Evolutionary conservation across 2,888 invertebrate genomes (phyloP).

Genomic region (Agrotis ipsilon): DNA sequence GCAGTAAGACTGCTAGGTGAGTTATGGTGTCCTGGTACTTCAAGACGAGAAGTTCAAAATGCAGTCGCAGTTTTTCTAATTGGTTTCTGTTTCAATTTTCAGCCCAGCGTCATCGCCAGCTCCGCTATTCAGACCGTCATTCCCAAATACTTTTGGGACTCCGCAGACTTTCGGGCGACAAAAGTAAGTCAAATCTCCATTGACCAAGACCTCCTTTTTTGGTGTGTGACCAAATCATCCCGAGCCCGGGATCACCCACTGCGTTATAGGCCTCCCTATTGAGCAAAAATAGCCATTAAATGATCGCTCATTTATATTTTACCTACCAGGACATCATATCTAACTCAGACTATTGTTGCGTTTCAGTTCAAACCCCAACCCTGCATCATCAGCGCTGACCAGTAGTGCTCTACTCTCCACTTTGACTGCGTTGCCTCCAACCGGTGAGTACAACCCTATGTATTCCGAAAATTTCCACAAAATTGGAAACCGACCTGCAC

Average conservation of each 20-base stretch:
- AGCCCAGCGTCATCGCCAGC: slow-evolving; percentile 92
- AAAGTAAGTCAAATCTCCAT: slow-evolving; percentile 82
- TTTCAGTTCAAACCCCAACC: slow-evolving; percentile 82
- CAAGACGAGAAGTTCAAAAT: neutral
- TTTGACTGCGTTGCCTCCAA: slow-evolving; percentile 85
- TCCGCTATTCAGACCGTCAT: slow-evolving; percentile 94
- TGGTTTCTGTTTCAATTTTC: slow-evolving; percentile 66
- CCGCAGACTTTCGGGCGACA: slow-evolving; percentile 87
- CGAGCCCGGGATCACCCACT: too few relatives aligned
- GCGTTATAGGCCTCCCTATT: too few relatives aligned
- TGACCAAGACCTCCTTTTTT: too few relatives aligned
- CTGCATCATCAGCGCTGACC: slow-evolving; percentile 81
- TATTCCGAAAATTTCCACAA: neutral
- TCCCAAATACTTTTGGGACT: slow-evolving; percentile 94
- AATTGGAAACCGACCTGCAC: neutral
- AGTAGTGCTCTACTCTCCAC: slow-evolving; percentile 86
- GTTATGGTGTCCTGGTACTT: slow-evolving; percentile 46
- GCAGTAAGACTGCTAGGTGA: slow-evolving; percentile 88
- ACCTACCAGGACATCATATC: slow-evolving; percentile 16
- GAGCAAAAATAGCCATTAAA: too few relatives aligned
- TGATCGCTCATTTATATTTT: too few relatives aligned
- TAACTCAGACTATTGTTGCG: neutral
- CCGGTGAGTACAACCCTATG: slow-evolving; percentile 76
- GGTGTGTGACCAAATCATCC: too few relatives aligned
- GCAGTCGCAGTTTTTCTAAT: neutral